Evolutionary conservation across 2,888 invertebrate genomes (phyloP), one percentile per base, ranked within the genome.

Genomic region (Notodonta dromedarius): DNA sequence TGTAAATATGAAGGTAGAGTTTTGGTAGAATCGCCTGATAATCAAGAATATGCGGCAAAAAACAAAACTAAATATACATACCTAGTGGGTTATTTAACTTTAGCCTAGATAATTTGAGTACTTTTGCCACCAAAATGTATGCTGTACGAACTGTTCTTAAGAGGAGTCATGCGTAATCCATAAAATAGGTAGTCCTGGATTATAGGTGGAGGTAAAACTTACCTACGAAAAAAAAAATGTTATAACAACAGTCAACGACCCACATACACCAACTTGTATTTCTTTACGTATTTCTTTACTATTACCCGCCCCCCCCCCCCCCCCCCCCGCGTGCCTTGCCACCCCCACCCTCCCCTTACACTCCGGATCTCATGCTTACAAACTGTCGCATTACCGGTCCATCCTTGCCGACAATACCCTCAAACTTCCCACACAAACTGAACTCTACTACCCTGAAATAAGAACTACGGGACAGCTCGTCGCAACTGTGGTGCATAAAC

Each of bases 311-410:
- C 58, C 16, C 79, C 79, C 74, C 58, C 63, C 64, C 60, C 65
- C 14, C 77, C 70, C 65, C 69, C 70, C 24, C 24, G 24, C 24
- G 24, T 24, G 24, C 24, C 24, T 24, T 24, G 67, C 74, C 50
- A 50, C 67, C 76, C 62, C 68, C 60, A 7, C 71, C 66, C 73
- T 70, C 76, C 78, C 80, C 83, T 75, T 73, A 73, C 78, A 78
- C 75, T 83, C 86, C 85, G 82, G 86, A 88, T 89, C 91, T 93
- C 92, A 93, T 93, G 93, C 93, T 92, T 93, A 93, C 93, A 91
- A 93, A 93, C 91, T 91, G 91, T 91, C 93, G 90, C 89, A 93
- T 93, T 93, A 93, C 88, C 84, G 84, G 83, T 84, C 88, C 85
- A 88, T 87, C 86, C 85, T 84, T 78, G 84, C 86, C 83, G 82